phyloP scores from a whole-genome alignment of 2,888 invertebrate species.

The Aradus depressus region DNA sequence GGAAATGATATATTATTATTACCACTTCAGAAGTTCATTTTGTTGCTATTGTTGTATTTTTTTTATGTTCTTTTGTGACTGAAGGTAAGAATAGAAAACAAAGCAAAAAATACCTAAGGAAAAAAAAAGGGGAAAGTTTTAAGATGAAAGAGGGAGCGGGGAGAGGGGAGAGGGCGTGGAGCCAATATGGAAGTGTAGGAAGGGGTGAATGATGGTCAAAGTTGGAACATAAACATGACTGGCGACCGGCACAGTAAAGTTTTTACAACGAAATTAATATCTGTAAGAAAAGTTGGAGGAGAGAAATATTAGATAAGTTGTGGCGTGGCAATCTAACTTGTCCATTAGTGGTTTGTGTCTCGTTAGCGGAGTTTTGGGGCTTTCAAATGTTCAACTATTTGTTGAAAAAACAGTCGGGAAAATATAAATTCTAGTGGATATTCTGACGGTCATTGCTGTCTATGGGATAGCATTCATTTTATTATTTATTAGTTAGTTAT shows the following conservation, averaged over 20 bases:
- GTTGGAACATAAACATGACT: constrained; percentile 12
- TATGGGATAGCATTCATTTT: too few relatives aligned
- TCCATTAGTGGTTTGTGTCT: constrained; percentile 6
- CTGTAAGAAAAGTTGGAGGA: not conserved
- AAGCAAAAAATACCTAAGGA: not conserved
- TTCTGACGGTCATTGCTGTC: too few relatives aligned
- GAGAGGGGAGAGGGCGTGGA: constrained; percentile 6
- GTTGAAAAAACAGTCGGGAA: too few relatives aligned
- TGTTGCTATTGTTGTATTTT: too few relatives aligned
- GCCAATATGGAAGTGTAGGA: constrained; percentile 7
- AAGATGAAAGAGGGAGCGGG: not conserved
- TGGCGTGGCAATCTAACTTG: constrained; percentile 15
- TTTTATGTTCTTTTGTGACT: too few relatives aligned
- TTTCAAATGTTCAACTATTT: too few relatives aligned
- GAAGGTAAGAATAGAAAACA: too few relatives aligned
- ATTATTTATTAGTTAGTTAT: too few relatives aligned
- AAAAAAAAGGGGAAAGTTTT: not conserved
- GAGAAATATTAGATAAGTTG: constrained; percentile 25
- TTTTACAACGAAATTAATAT: constrained; percentile 18
- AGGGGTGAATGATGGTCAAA: constrained; percentile 12
- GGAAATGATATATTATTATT: too few relatives aligned
- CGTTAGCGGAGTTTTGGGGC: not conserved
- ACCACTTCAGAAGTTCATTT: too few relatives aligned
- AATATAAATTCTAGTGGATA: too few relatives aligned
- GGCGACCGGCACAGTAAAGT: constrained; percentile 6